Evolutionary conservation across 2,113 vertebrate species (phyloP), one percentile per base, ranked within the genome.

Genomic region (Balaeniceps rex): DNA sequence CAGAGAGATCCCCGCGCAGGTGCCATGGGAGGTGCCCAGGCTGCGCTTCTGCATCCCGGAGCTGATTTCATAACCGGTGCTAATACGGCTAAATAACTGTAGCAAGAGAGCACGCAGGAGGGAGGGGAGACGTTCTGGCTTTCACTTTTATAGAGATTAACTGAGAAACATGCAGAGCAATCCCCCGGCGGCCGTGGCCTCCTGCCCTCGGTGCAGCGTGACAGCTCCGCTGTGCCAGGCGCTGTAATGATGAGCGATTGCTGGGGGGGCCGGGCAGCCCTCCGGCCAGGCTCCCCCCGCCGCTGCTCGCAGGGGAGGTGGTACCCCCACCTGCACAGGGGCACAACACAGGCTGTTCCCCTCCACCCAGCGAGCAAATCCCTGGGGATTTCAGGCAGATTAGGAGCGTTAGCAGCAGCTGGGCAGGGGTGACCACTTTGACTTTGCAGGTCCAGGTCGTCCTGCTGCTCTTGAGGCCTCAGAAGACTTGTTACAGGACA

Each of bases 1-100:
- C 0, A 0, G 61, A 55, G 24, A 7, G 19, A 63, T 57, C 63
- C 49, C 57, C 0, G 3, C 19, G 51, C 34, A 16, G 38, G 36
- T 55, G 19, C 65, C 3, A 4, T 1, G 0, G 28, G 34, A 54
- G 46, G 14, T 0, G 3, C 83, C 49, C 31, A 6, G 25, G 72
- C 51, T 26, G 31, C 1, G 1, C 22, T 65, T 36, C 63, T 21
- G 4, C 47, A 58, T 44, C 77, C 44, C 40, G 7, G 40, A 58
- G 58, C n/a, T 0, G 4, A 38, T 55, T 72, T 38, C 36, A 6
- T 23, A 54, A 49, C 46, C 0, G 1, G 38, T 10, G 57, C 38
- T 47, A 21, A 36, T 5, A 4, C 25, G 16, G 51, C 29, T 29
- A 28, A 54, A 60, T 19, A 9, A 9, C 15, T 1, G 1, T 4